Conservation (phyloP, 2,888 invertebrate genomes). For the Rotaria magnacalcarata region DNA sequence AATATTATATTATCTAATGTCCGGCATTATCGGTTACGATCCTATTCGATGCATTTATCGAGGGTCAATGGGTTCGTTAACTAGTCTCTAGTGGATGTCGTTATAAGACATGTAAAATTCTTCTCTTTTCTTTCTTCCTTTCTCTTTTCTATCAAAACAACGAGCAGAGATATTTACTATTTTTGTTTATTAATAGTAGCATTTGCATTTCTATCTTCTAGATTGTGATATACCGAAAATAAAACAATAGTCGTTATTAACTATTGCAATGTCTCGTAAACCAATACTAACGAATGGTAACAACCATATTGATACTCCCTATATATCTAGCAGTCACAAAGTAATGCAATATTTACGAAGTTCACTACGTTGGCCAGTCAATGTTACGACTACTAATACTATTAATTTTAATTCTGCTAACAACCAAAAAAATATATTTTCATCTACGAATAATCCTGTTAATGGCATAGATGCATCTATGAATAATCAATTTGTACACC, state of each 20-base stretch:
- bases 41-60: not conserved
- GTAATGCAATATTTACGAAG: constrained; percentile 1
- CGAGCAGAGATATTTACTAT: not conserved
- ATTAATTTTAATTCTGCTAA: not conserved
- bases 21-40: not conserved
- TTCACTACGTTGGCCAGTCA: not conserved
- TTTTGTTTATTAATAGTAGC: not conserved
- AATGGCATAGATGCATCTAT: not conserved
- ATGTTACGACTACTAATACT: not conserved
- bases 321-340: not conserved
- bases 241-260: not conserved
- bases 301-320: not conserved
- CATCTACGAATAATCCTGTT: not conserved
- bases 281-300: not conserved
- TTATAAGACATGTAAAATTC: too few relatives aligned
- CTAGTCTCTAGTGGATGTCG: not conserved
- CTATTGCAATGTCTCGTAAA: not conserved
- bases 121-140: too few relatives aligned
- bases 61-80: not conserved
- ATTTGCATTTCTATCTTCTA: not conserved
- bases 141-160: not conserved
- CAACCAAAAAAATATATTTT: not conserved
- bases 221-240: not conserved
- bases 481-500: not conserved
- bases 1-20: not conserved